Evolutionary conservation across 1,140 invertebrate species (phyloP), one percentile per base, ranked within the genome.

Genomic region (Hylaeus volcanicus): DNA sequence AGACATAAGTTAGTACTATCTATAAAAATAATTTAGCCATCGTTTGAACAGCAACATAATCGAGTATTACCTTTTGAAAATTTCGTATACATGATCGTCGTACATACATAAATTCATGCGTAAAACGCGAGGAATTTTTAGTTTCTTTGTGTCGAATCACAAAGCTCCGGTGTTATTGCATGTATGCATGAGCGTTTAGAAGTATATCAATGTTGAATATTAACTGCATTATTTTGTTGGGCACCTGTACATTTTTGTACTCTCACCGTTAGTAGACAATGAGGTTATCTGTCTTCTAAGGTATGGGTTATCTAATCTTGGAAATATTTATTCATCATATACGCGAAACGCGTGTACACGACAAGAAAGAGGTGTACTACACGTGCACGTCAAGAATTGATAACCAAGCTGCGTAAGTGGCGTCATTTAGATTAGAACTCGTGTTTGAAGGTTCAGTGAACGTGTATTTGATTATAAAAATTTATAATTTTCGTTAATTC

Each of bases 251-350:
- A 14, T 45, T 79, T 72, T 79, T 71, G 14, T 65, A 69, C 51
- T 71, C 41, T 83, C 77, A 74, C 45, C 56, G 37, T 51, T 39
- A 56, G 74, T 79, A 82, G 79, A 71, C 65, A 79, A 82, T 48
- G 58, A 26, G 69, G 81, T 76, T 85, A 86, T 83, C 85, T 77
- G 15, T 26, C n/a, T 43, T 11, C 48, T 53, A 56, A 80, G 65
- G 74, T 76, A 61, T 51, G 43, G 41, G 39, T 86, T 87, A 87
- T 87, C 85, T 87, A 86, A 87, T 87, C 85, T 70, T 26, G 1
- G 60, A 77, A 83, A 73, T 80, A 83, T 86, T 86, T 86, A 79
- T 79, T 60, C 58, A 58, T 51, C 74, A 26, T 69, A 14, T 84
- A 85, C 39, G 72, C 14, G 41, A 85, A 86, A 83, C 43, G 77